Base-by-base conservation (phyloP, 2,888 invertebrate species). In the Archaeoteleia sp. region DNA sequence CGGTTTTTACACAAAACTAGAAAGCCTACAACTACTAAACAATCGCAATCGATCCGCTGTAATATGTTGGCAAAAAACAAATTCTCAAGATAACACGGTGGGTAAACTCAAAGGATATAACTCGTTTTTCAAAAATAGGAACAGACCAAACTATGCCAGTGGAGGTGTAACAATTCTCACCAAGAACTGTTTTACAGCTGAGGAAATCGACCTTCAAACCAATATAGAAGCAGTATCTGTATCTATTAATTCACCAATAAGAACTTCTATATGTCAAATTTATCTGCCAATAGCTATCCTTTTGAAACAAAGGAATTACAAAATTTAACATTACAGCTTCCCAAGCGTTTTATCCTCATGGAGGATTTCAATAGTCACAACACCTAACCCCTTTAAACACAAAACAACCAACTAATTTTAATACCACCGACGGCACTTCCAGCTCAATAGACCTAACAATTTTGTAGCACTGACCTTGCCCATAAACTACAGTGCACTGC, bases 301-400 rank as follows among this genome's bases (percentile, higher is more conserved):
- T 9, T 71, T 1, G 6, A 35, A 2, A 1, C 3, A 4, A 8
- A 39, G 3, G 67, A 70, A 32, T 15, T 77, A 7, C 15, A 37
- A 2, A 12, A 68, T 20, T n/a, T 73, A 5, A 57, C 70, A 0
- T 23, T 61, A 2, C 68, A 76, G 60, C 54, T 78, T 0, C 76
- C 75, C 1, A 58, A 55, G 48, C 75, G 75, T 1, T 58, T 65
- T n/a, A 54, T 77, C 2, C 39, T 75, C 1, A 15, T 72, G 1
- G 76, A 75, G 0, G 75, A 78, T 32, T 73, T 77, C 14, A 75
- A 75, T 20, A 70, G 67, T 12, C 69, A 76, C 23, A 66, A 51
- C 17, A 2, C 25, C 0, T n/a, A n/a, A n/a, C n/a, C n/a, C n/a
- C 1, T 70, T 1, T 77, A 72, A 71, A 71, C 10, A 48, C 32